Conservation (phyloP, 2,888 invertebrate species). For the Caenorhabditis uteleia region DNA sequence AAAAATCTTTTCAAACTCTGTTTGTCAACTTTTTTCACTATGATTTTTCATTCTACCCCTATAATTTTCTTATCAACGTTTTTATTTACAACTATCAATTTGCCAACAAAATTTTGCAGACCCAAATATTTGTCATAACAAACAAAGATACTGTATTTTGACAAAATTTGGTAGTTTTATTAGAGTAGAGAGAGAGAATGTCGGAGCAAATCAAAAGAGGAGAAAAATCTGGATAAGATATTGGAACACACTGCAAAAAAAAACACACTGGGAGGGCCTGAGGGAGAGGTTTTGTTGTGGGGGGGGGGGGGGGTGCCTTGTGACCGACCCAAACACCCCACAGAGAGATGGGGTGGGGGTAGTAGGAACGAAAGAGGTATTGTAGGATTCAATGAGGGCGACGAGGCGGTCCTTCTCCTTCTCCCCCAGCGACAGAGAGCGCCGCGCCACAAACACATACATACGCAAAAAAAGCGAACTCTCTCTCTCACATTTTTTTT, state of each 20-base stretch:
- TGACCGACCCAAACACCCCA: constrained; percentile 39
- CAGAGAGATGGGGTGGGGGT: constrained; percentile 4
- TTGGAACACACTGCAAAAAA: neutral
- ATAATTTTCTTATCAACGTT: too few relatives aligned
- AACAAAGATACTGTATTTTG: too few relatives aligned
- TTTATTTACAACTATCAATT: too few relatives aligned
- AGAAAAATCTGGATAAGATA: constrained; percentile 6
- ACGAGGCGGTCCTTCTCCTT: constrained; percentile 6
- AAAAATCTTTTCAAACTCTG: too few relatives aligned
- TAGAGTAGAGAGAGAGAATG: neutral
- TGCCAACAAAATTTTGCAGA: too few relatives aligned
- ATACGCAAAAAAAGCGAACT: too few relatives aligned
- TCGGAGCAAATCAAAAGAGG: neutral
- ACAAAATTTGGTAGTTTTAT: too few relatives aligned
- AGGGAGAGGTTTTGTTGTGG: constrained; percentile 7
- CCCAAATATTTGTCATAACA: too few relatives aligned
- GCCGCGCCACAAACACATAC: neutral
- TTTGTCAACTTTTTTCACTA: too few relatives aligned
- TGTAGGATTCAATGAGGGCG: constrained; percentile 19
- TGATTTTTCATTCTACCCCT: too few relatives aligned
- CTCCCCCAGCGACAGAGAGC: constrained; percentile 13
- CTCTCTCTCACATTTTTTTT: too few relatives aligned
- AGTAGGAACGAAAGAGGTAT: constrained; percentile 32
- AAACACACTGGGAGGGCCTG: constrained; percentile 1
- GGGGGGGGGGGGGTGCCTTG: constrained; percentile 27